Evolutionary conservation across 1,140 invertebrate species (phyloP), one percentile per base, ranked within the genome.

Genomic region (Ceratitis capitata): DNA sequence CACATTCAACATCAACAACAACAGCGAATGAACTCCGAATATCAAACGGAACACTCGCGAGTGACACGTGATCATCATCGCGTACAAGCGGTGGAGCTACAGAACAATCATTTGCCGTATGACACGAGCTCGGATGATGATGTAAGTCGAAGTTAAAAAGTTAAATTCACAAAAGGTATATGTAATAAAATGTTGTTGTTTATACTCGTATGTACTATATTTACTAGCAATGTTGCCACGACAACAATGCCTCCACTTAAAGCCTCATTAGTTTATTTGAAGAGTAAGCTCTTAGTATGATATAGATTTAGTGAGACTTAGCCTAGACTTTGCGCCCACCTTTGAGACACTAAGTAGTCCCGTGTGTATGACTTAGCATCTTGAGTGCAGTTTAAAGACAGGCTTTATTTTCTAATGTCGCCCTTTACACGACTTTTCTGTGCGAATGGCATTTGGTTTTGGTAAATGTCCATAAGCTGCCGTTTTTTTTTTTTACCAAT

Each of bases 91-190:
- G 3, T 23, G n/a, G 29, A 35, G 61, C 39, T 78, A 14, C 19
- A 10, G 6, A 45, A 45, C 69, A 45, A 78, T 32, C 69, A 45
- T 45, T 78, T 78, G 39, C 6, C n/a, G 45, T 78, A 45, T 45
- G 69, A 78, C 69, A 14, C 39, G 14, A 32, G 29, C 64, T n/a
- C 39, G 32, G 69, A 78, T 45, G 69, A 78, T 45, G 69, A 78
- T 78, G 69, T 78, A 78, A 78, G 69, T 78, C n/a, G 35, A n/a
- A 56, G 51, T 56, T 56, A 56, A n/a, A n/a, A n/a, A 23, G n/a
- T 56, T 56, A n/a, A 56, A 56, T n/a, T n/a, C n/a, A n/a, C 51
- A 7, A 47, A 14, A 47, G 7, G 26, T 12, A 61, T 16, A 61
- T 61, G 23, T 10, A 29, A 61, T 61, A 61, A 61, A 61, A 61